phyloP scores from a whole-genome alignment of 2,888 invertebrate species.

The Papilio gigon region DNA sequence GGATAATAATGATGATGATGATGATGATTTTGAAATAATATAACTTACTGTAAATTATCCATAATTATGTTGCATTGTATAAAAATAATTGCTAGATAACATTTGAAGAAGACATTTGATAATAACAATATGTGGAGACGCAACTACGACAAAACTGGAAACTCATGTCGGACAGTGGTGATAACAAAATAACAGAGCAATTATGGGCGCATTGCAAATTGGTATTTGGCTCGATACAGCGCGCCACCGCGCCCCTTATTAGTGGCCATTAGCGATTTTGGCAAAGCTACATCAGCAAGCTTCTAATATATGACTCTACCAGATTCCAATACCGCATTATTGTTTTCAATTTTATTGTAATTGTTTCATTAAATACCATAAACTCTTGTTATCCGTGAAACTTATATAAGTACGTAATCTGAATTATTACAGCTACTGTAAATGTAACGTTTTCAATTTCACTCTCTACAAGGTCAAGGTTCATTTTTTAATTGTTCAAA shows the following conservation, averaged over 20 bases:
- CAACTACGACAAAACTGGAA: background rate
- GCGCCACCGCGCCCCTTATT: constrained; percentile 67
- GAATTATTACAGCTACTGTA: no score
- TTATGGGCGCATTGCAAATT: constrained; percentile 76
- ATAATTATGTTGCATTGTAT: no score
- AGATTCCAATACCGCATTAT: constrained; percentile 58
- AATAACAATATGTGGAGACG: background rate
- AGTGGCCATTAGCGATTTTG: constrained; percentile 80
- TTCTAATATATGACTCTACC: constrained; percentile 71
- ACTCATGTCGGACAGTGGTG: constrained; percentile 27
- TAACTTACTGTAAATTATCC: no score
- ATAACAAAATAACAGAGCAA: constrained; percentile 37
- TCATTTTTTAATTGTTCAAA: no score
- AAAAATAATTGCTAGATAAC: background rate
- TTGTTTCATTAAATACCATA: constrained; percentile 38
- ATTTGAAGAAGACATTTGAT: background rate
- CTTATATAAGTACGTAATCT: no score
- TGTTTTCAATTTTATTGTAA: constrained; percentile 45
- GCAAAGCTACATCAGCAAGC: constrained; percentile 66
- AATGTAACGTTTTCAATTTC: no score
- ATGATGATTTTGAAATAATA: no score
- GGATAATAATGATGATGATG: no score
- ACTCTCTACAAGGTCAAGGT: no score
- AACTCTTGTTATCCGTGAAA: no score
- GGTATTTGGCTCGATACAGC: constrained; percentile 77